Evolutionary conservation across 2,797 vertebrate species (phyloP), one percentile per base, ranked within the genome.

Genomic region (Threskiornis aethiopicus): DNA sequence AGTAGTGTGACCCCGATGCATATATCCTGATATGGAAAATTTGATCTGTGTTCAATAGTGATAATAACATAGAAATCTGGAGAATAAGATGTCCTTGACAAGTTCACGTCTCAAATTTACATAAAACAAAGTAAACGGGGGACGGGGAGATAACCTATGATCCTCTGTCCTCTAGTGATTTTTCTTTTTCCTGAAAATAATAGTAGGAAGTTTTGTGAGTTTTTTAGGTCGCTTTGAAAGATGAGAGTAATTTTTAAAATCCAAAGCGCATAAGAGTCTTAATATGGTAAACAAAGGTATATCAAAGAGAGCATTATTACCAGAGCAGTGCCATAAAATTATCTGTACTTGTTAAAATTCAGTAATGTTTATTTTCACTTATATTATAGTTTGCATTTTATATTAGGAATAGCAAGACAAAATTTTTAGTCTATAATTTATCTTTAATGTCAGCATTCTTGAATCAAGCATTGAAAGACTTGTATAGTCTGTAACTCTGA

Each of bases 181-280:
- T 78, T 89, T 75, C 7, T 37, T 92, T 73, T 65, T 54, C 35
- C 35, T 84, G n/a, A 72, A 72, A 86, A 70, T 46, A 92, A 16
- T 58, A 71, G 5, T 35, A 52, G 47, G 26, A 75, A 66, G 39
- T 66, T 95, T 33, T 73, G 12, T 46, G 55, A 51, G 13, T 0
- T 15, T 82, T 59, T 72, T 65, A 76, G 49, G n/a, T 83, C 64
- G 64, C 19, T 54, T 83, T 51, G 47, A 70, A 91, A 80, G 33
- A 58, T 49, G 12, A 70, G 26, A 84, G 51, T 21, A 47, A 19
- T 39, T 82, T 77, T 72, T 20, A 33, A 77, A 84, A 61, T 37
- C 8, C 2, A 2, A 64, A 80, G 12, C 41, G 31, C 5, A 3
- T 39, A 4, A 57, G 17, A 49, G 6, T 67, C 28, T 82, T 71